Conservation (phyloP, 1,140 invertebrate species). For the Doryteuthis pealeii region DNA sequence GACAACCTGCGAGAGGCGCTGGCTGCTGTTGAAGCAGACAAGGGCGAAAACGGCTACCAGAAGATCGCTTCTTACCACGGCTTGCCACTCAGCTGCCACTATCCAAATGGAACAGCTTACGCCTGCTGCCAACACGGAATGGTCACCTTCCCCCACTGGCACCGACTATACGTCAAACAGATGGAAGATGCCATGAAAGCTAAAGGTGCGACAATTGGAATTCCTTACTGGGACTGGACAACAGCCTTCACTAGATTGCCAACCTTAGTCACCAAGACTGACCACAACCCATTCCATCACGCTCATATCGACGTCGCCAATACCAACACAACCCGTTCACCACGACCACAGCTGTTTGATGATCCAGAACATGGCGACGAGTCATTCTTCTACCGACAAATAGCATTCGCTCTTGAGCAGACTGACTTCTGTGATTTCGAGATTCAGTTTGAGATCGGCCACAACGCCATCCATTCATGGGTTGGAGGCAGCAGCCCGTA, state of each 20-base stretch:
- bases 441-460: conserved; percentile 29
- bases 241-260: conserved; percentile 26
- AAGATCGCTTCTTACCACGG: conserved; percentile 17
- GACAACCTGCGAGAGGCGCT: conserved; percentile 23
- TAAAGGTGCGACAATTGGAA: conserved; percentile 23
- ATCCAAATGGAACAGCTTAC: conserved; percentile 9
- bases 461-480: conserved; percentile 33
- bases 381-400: conserved; percentile 31
- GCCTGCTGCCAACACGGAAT: conserved; percentile 30
- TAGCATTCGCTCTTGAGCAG: conserved; percentile 28
- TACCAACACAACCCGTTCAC: conserved; percentile 16
- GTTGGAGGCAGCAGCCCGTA: conserved; percentile 21
- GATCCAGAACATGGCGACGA: conserved; percentile 19
- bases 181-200: conserved; percentile 22
- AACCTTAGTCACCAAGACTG: conserved; percentile 18
- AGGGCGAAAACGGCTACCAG: conserved; percentile 19
- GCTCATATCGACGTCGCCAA: conserved; percentile 7
- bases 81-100: conserved; percentile 12
- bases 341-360: conserved; percentile 22
- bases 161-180: conserved; percentile 21
- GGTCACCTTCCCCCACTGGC: conserved; percentile 35
- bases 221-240: conserved; percentile 39
- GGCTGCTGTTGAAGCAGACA: conserved; percentile 14
- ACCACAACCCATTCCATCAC: conserved; percentile 21
- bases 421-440: conserved; percentile 28